A percentile compares a stretch with the other conserved stretches of the same genome.
These are phyloP conservation scores for Orestias chungarensis DNA, from an alignment of 2,797 vertebrate species.

Conservation along the genomic window DNA sequence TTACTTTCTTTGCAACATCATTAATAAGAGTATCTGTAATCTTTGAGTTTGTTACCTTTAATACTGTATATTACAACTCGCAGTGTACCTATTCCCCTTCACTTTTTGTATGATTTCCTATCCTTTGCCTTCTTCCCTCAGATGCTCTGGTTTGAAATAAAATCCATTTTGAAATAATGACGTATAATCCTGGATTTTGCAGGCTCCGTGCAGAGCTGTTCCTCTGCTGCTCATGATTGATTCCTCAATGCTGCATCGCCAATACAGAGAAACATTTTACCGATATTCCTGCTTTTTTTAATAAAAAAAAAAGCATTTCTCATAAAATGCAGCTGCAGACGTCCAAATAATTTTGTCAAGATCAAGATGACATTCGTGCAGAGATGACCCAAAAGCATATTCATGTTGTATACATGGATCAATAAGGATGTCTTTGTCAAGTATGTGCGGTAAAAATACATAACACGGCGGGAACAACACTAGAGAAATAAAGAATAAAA, in stretches of 20 bases:
- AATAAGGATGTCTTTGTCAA: background rate
- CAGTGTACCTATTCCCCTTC: too few species aligned
- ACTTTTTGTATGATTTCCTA: constrained; percentile 11
- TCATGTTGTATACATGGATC: background rate
- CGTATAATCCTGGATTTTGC: constrained; percentile 28
- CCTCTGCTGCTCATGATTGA: constrained; percentile 3
- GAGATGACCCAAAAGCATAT: background rate
- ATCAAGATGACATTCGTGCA: background rate
- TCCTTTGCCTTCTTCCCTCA: background rate
- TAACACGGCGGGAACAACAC: background rate
- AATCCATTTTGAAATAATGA: constrained; percentile 16
- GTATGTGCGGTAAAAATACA: background rate
- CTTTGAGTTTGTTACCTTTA: background rate
- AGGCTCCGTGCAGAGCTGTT: background rate
- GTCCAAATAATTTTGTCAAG: too few species aligned
- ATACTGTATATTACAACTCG: too few species aligned
- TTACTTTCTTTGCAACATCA: too few species aligned
- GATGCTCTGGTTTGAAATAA: constrained; percentile 16
- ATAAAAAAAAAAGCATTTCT: background rate
- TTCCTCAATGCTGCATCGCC: background rate
- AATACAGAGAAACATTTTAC: too few species aligned
- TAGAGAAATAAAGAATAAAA: background rate
- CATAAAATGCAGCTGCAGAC: background rate
- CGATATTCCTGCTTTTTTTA: too few species aligned
- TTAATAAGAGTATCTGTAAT: too few species aligned